Conservation (phyloP, 1,140 invertebrate species). For the Magallana ariakensis region DNA sequence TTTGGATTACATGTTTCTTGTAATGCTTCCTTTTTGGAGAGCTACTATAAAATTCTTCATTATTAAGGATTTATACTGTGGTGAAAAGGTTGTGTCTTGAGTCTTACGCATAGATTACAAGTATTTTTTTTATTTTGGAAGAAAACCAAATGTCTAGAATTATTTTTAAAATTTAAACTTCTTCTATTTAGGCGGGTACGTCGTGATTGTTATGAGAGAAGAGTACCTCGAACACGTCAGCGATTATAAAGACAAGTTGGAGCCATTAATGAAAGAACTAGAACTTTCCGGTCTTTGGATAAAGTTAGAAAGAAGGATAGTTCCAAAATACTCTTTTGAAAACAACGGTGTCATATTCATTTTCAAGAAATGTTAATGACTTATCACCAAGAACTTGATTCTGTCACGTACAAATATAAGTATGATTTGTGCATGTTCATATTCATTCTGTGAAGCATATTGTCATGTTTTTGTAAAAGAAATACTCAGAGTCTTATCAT, state of each 20-base stretch:
- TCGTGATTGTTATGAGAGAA: conserved; percentile 80
- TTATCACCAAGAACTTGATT: too few species aligned
- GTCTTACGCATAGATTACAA: too few species aligned
- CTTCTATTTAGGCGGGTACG: conserved; percentile 71
- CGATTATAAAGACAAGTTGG: conserved; percentile 77
- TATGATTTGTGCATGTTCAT: too few species aligned
- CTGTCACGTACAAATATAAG: too few species aligned
- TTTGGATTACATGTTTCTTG: background rate
- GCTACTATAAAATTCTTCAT: background rate
- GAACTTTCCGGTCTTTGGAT: conserved; percentile 73
- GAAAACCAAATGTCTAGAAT: too few species aligned
- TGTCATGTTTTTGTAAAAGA: too few species aligned
- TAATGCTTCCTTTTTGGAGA: background rate
- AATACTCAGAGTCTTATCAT: too few species aligned
- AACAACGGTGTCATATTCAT: conserved; percentile 71
- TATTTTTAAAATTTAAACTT: background rate
- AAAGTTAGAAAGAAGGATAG: conserved; percentile 68
- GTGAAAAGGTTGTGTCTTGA: too few species aligned
- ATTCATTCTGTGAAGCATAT: too few species aligned
- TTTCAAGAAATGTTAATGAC: conserved; percentile 58
- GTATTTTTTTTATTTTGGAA: too few species aligned
- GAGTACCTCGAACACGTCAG: conserved; percentile 78
- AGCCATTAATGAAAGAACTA: conserved; percentile 74
- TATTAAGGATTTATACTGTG: too few species aligned
- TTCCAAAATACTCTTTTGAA: conserved; percentile 72